These are phyloP conservation scores for fruit fly (Drosophila melanogaster) DNA, from an alignment of 1,140 invertebrate species.

Conservation along the genomic window Release_6_plus_ISO1_MT NT_037436.4:17985501-17986000, in stretches of 20 bases:
- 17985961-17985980: background rate
- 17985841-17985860: too few relatives aligned
- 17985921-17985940: background rate
- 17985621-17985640: conserved; percentile 46
- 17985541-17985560: conserved; percentile 10
- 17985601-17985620: conserved; percentile 67
- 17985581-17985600: conserved; percentile 63
- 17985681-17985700: conserved; percentile 25
- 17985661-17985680: conserved; percentile 14
- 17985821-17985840: background rate
- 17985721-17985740: conserved; percentile 13
- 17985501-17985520: background rate
- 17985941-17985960: too few relatives aligned
- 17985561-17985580: conserved; percentile 55
- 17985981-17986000: conserved; percentile 16
- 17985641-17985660: conserved; percentile 30
- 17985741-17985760: conserved; percentile 3
- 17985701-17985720: background rate
- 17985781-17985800: conserved; percentile 24
- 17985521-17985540: conserved; percentile 18
- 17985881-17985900: too few relatives aligned
- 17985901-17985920: too few relatives aligned
- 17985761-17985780: conserved; percentile 1
- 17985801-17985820: conserved; percentile 18
- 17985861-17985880: too few relatives aligned